Evolutionary conservation across 2,888 invertebrate genomes (phyloP), one percentile per base, ranked within the genome.

Genomic region (Drosophila lutescens): DNA sequence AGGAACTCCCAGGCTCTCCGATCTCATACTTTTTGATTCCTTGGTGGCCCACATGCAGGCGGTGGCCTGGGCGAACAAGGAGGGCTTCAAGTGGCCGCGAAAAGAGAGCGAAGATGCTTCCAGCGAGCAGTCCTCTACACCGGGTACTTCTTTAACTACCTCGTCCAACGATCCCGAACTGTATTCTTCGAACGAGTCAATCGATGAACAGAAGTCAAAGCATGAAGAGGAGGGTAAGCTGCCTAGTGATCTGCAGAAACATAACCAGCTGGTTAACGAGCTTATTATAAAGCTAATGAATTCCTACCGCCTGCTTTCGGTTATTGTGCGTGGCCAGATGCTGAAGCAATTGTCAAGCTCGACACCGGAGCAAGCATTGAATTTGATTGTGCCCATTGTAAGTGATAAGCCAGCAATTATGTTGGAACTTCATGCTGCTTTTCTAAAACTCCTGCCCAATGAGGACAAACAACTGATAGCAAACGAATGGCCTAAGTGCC

Each of bases 1-100:
- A 86, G 86, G 80, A 32, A 90, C 87, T 77, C 91, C 92, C 0
- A 89, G 91, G n/a, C 75, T 92, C 3, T 91, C 92, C 0, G 90
- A 92, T 67, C 80, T 92, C 2, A 82, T 92, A 10, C 70, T 92
- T 2, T 75, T 92, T 13, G 92, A 92, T 72, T 91, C 91, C 1
- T 53, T 92, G 9, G 74, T 92, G 46, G 89, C 92, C 0, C 91
- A 92, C 49, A 91, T 92, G 90, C 90, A 92, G 54, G 92, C 91
- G 3, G 88, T 91, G 7, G 89, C 87, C 9, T 92, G 91, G 90
- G 90, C 92, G 0, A 91, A 90, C 36, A 91, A 91, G 53, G 91
- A 91, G 58, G 92, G 91, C 10, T 81, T 84, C 3, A 90, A 90
- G 54, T 68, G 86, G 30, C 90, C 79, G 69, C 87, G 82, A 32